Percentiles rank a stretch among this genome's conserved stretches.
phyloP scores from a whole-genome alignment of 2,888 invertebrate genomes.

The Melanostoma mellinum region DNA sequence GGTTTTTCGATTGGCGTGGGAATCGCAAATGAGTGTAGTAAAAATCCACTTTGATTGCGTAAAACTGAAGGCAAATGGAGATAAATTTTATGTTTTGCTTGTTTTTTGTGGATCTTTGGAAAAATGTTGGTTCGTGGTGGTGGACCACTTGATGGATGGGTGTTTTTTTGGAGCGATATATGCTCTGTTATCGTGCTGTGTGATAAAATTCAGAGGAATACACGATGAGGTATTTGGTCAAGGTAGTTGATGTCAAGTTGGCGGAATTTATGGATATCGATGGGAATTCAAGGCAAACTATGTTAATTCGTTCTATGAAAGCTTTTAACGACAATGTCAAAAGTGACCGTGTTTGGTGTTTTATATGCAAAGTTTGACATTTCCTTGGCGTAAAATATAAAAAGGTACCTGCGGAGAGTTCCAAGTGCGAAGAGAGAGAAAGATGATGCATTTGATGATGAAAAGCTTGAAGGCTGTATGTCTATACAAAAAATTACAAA shows the following conservation, averaged over 20 bases:
- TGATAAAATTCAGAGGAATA: conserved; percentile 38
- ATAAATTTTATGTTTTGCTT: not conserved
- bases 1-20: conserved; percentile 25
- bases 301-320: conserved; percentile 2
- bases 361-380: not conserved
- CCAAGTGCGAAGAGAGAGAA: too few species aligned
- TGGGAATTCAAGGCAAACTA: conserved; percentile 7
- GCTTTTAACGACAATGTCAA: too few species aligned
- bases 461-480: too few species aligned
- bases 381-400: too few species aligned
- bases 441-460: too few species aligned
- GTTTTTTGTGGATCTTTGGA: not conserved
- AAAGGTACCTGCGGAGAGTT: too few species aligned
- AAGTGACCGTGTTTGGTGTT: not conserved
- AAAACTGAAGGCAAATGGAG: not conserved
- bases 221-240: conserved; percentile 9
- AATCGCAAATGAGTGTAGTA: conserved; percentile 1
- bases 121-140: not conserved
- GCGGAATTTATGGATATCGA: conserved; percentile 9
- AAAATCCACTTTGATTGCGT: conserved; percentile 1
- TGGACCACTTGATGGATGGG: conserved; percentile 37
- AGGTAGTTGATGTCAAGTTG: conserved; percentile 20
- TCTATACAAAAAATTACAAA: too few species aligned
- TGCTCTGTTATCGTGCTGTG: conserved; percentile 19
- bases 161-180: conserved; percentile 22